Conservation (phyloP, 2,888 invertebrate genomes). For the Falcaria lacertinaria region DNA sequence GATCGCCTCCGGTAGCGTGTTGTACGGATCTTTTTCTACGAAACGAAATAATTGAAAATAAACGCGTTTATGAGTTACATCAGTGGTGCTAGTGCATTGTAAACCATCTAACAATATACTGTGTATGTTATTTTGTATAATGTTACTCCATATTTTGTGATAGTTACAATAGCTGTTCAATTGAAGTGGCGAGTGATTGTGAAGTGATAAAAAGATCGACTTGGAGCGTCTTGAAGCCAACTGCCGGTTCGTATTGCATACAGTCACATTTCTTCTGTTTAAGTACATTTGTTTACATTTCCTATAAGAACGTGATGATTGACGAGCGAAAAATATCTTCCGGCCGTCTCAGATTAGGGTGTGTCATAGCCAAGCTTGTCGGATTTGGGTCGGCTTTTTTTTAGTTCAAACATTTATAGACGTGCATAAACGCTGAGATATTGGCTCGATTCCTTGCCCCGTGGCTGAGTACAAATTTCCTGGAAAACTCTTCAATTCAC, state of each 20-base stretch:
- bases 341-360: slow-evolving; percentile 47
- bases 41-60: slow-evolving; percentile 60
- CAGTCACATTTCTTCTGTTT: slow-evolving; percentile 37
- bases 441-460: slow-evolving; percentile 13
- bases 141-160: slow-evolving; percentile 69
- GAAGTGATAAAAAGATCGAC: slow-evolving; percentile 57
- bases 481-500: background rate
- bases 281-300: slow-evolving; percentile 44
- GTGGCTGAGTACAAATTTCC: background rate
- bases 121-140: slow-evolving; percentile 63
- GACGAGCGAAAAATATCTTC: slow-evolving; percentile 28
- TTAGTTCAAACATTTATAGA: slow-evolving; percentile 22
- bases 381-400: slow-evolving; percentile 54
- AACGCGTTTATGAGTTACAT: slow-evolving; percentile 63
- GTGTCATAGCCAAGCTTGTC: slow-evolving; percentile 49
- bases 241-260: slow-evolving; percentile 62
- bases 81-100: slow-evolving; percentile 72
- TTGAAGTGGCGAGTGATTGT: slow-evolving; percentile 50
- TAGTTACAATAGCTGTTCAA: slow-evolving; percentile 50
- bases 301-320: slow-evolving; percentile 27
- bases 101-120: slow-evolving; percentile 47
- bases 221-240: slow-evolving; percentile 45
- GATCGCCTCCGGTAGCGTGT: slow-evolving; percentile 68
- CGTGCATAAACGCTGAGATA: slow-evolving; percentile 8
- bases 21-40: slow-evolving; percentile 53